Evolutionary conservation across 1,140 invertebrate species (phyloP), one percentile per base, ranked within the genome.

Genomic region (Ceratina calcarata): DNA sequence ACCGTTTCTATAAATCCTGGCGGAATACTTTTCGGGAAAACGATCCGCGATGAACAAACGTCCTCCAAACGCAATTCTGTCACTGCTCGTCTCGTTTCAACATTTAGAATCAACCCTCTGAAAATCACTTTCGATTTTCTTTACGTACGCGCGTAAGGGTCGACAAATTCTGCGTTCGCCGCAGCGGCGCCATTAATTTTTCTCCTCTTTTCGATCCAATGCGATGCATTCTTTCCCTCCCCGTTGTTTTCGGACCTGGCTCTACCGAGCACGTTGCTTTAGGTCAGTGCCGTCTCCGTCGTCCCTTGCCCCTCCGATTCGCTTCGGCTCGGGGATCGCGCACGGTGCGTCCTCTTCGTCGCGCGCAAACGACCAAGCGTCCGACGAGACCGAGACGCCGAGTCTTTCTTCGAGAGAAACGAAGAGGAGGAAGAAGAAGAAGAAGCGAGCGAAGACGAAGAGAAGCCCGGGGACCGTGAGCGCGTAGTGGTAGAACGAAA

Each of bases 271-370:
- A 88, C 87, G 88, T 91, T 90, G 87, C 89, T 91, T 90, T 91
- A 91, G 90, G 91, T 91, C 91, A 92, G 89, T 91, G 90, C 90
- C 91, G 86, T 82, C 87, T 87, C 68, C 49, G 70, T 66, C 60
- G 78, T 60, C 32, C 55, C 57, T 64, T 20, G 20, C 62, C 53
- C 8, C 62, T 15, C 57, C 18, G 18, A 10, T 22, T 49, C 24
- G 16, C 27, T 15, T 18, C 32, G 49, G 20, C 27, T 15, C 18
- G 27, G 51, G 15, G 12, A 7, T 27, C 64, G 51, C 60, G 53
- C 60, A 27, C 79, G 72, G 78, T 82, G 84, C 66, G 79, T 78
- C 62, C 79, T 83, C 78, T 78, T 83, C 77, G 83, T 83, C 85
- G 68, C 69, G 72, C 77, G 72, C 61, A 75, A 69, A 49, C 20